Conservation (phyloP, 2,797 vertebrate species). For the Platyrinchus mystaceus region DNA sequence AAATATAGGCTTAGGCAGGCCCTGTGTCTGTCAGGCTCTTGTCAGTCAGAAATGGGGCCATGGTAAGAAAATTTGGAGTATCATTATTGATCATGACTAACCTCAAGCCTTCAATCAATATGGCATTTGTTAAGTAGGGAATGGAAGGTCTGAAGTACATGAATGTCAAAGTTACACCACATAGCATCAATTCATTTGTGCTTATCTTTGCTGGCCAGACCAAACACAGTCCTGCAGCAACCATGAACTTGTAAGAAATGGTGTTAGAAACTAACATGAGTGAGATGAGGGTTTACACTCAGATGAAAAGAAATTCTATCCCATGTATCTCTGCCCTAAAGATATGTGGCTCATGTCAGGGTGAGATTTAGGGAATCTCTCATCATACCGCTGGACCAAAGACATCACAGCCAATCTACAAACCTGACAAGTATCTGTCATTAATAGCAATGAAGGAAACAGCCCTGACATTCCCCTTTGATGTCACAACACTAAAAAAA, state of each 20-base stretch:
- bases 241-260: neutral
- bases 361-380: neutral
- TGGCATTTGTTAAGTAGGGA: neutral
- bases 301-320: neutral
- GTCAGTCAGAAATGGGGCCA: neutral
- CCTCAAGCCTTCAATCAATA: neutral
- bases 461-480: neutral
- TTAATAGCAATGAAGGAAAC: neutral
- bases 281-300: neutral
- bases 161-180: neutral
- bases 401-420: neutral
- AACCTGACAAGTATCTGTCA: neutral
- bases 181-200: neutral
- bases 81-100: rapidly evolving
- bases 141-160: neutral
- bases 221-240: neutral
- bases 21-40: neutral
- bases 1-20: neutral
- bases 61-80: neutral
- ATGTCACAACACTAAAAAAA: neutral
- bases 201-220: neutral
- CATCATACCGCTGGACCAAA: neutral
- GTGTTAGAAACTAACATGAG: neutral
- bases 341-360: neutral
- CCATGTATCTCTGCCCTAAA: neutral